Evolutionary conservation across 1,140 invertebrate species (phyloP).

Genomic region (Dendroctonus valens): DNA sequence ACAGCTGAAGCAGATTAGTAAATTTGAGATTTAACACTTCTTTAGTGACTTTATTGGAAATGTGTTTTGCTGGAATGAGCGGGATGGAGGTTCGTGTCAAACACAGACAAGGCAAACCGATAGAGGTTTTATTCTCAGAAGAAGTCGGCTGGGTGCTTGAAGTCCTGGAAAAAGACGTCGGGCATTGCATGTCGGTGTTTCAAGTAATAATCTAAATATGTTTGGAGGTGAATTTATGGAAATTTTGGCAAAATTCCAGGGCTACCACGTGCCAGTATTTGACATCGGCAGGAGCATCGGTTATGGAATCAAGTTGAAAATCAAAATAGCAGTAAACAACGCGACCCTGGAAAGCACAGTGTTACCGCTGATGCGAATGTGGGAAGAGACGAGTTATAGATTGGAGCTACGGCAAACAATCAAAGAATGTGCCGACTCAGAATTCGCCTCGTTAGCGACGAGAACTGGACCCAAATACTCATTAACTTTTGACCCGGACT

Average conservation of each 20-base stretch:
- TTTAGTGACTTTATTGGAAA: constrained; percentile 82
- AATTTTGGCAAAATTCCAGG: constrained; percentile 29
- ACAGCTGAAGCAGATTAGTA: not conserved
- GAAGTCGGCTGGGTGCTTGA: constrained; percentile 93
- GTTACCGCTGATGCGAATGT: constrained; percentile 69
- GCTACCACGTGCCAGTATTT: constrained; percentile 62
- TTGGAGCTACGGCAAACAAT: constrained; percentile 85
- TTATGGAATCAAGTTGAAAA: constrained; percentile 66
- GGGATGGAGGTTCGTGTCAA: constrained; percentile 70
- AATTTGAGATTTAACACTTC: not conserved
- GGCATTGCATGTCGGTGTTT: constrained; percentile 48
- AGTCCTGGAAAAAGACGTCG: constrained; percentile 64
- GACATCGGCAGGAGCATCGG: constrained; percentile 69
- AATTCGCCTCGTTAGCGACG: constrained; percentile 63
- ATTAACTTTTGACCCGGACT: constrained; percentile 69
- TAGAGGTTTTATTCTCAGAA: constrained; percentile 83
- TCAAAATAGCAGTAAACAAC: constrained; percentile 63
- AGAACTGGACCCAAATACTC: constrained; percentile 59
- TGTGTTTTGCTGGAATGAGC: constrained; percentile 90
- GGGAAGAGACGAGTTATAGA: constrained; percentile 95
- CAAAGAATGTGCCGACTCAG: constrained; percentile 72
- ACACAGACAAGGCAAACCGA: constrained; percentile 56
- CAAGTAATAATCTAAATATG: constrained; percentile 35
- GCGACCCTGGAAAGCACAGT: constrained; percentile 66
- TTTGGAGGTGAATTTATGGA: not conserved